A percentile compares a stretch with the other conserved stretches of the same genome.
Evolutionary conservation across 2,113 vertebrate genomes (phyloP).

Genomic region (Neotoma lepida): DNA sequence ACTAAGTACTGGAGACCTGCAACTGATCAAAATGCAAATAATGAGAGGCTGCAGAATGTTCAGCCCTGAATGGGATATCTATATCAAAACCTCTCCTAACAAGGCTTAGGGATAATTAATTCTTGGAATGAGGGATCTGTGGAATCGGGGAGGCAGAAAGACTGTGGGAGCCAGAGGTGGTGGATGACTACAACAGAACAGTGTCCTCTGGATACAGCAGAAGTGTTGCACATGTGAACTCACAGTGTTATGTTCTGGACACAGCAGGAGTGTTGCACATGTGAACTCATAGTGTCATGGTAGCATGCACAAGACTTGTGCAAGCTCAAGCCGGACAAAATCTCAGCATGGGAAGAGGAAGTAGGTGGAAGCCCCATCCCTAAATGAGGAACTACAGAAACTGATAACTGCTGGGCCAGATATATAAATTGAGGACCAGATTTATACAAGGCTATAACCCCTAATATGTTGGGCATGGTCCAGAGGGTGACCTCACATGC

Average conservation of each 20-base stretch:
- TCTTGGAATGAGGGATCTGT: no score
- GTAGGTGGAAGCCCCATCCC: neutral
- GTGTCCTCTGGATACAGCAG: neutral
- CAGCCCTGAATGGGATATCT: neutral
- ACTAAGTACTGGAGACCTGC: neutral
- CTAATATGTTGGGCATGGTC: neutral
- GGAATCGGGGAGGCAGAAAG: no score
- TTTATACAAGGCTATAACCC: neutral
- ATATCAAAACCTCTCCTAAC: neutral
- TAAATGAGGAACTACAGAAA: no score
- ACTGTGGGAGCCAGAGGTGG: neutral
- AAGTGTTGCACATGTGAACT: neutral
- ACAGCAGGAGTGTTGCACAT: no score
- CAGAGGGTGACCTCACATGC: neutral
- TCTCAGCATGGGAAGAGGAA: neutral
- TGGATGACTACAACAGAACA: neutral
- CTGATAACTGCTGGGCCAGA: neutral
- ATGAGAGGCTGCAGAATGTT: neutral
- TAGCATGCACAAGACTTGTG: neutral
- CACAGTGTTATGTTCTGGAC: no score
- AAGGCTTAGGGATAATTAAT: neutral
- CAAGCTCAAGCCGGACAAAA: neutral
- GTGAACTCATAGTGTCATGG: neutral
- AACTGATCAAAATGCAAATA: neutral
- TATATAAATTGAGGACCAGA: neutral